Evolutionary conservation across 2,113 vertebrate species (phyloP).

Genomic region (Pterocles burchelli): DNA sequence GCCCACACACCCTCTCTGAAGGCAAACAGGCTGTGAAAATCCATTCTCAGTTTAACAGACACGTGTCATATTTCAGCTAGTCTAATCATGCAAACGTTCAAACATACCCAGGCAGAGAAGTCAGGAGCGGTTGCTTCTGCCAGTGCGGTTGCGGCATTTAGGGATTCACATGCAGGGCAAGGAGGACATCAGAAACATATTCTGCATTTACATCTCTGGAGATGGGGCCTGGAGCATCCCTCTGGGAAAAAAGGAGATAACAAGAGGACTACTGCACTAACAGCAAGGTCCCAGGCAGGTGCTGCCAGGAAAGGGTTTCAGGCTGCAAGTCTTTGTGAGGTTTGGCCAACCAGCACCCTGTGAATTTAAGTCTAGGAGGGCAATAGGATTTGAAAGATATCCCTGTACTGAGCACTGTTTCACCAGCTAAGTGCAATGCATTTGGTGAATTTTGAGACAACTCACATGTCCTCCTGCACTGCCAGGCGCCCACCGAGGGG

Average conservation of each 20-base stretch:
- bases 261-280: neutral
- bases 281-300: neutral
- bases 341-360: accelerated
- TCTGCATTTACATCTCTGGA: neutral
- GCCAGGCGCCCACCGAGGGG: neutral
- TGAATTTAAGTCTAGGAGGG: neutral
- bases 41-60: neutral
- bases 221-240: neutral
- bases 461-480: neutral
- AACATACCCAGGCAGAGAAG: neutral
- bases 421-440: neutral
- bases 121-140: neutral
- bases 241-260: neutral
- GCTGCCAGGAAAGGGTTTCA: neutral
- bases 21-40: neutral
- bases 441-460: neutral
- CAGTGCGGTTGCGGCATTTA: neutral
- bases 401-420: neutral
- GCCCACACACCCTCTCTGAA: neutral
- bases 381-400: neutral
- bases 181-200: neutral
- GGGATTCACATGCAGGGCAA: neutral
- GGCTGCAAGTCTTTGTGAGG: neutral
- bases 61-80: neutral
- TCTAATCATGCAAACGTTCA: neutral